phyloP scores from a whole-genome alignment of 2,797 vertebrate species.

The Allobates femoralis region DNA sequence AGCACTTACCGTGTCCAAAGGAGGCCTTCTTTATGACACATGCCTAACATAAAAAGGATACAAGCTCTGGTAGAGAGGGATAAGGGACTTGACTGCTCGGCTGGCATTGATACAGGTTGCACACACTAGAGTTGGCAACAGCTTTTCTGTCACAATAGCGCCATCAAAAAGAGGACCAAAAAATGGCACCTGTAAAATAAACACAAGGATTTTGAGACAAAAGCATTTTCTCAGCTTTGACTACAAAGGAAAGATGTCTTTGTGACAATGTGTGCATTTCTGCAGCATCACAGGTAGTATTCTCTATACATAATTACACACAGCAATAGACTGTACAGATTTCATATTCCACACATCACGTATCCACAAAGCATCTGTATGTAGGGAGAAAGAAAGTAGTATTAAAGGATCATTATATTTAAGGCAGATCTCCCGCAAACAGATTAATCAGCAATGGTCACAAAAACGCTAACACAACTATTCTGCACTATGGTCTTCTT shows the following conservation, averaged over 20 bases:
- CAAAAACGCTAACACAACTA: neutral
- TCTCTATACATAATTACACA: neutral
- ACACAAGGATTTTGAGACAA: neutral
- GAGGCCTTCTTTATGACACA: neutral
- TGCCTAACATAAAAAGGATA: constrained; percentile 86
- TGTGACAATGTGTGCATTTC: neutral
- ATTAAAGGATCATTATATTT: neutral
- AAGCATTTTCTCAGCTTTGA: neutral
- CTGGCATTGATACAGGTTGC: constrained; percentile 95
- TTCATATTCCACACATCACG: neutral
- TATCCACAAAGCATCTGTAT: neutral
- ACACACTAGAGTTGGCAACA: constrained; percentile 93
- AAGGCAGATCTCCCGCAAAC: neutral
- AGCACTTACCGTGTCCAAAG: constrained; percentile 9
- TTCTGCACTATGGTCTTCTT: neutral
- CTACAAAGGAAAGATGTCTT: neutral
- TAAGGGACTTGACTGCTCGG: constrained; percentile 94
- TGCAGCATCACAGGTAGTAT: neutral
- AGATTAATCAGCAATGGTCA: neutral
- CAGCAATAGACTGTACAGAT: neutral
- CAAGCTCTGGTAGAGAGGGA: constrained; percentile 99
- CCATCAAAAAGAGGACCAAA: constrained; percentile 95
- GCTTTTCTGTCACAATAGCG: constrained; percentile 89
- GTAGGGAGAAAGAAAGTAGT: neutral
- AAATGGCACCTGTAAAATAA: constrained; percentile 87